Evolutionary conservation across 2,888 invertebrate species (phyloP).

Genomic region (Agriopis marginaria): DNA sequence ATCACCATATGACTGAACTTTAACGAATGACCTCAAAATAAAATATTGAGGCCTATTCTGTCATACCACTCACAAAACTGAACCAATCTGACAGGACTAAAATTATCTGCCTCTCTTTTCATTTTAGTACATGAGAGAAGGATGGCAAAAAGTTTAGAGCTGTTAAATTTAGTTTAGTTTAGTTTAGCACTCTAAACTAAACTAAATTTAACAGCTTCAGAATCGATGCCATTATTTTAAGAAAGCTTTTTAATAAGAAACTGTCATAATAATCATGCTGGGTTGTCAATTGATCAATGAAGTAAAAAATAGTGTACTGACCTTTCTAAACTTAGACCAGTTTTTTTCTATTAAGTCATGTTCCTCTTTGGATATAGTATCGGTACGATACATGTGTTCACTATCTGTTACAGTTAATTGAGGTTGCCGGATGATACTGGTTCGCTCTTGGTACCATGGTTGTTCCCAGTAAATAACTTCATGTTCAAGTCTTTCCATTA

Average conservation of each 20-base stretch:
- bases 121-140: too few species aligned
- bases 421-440: not conserved
- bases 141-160: too few species aligned
- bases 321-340: conserved; percentile 70
- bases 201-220: too few species aligned
- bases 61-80: too few species aligned
- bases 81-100: too few species aligned
- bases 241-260: too few species aligned
- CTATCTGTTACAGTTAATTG: not conserved
- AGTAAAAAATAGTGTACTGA: conserved; percentile 38
- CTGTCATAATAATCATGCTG: too few species aligned
- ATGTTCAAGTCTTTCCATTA: conserved; percentile 53
- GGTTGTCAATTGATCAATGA: not conserved
- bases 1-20: not conserved
- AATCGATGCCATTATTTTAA: too few species aligned
- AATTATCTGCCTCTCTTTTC: too few species aligned
- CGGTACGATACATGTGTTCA: conserved; percentile 34
- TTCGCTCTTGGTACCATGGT: conserved; percentile 71
- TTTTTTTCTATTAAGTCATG: conserved; percentile 62
- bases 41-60: too few species aligned
- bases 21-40: not conserved
- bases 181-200: too few species aligned
- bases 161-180: too few species aligned
- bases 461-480: conserved; percentile 66
- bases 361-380: conserved; percentile 66